phyloP scores from a whole-genome alignment of 1,140 invertebrate species.

The Thalassaphorura encarpata region DNA sequence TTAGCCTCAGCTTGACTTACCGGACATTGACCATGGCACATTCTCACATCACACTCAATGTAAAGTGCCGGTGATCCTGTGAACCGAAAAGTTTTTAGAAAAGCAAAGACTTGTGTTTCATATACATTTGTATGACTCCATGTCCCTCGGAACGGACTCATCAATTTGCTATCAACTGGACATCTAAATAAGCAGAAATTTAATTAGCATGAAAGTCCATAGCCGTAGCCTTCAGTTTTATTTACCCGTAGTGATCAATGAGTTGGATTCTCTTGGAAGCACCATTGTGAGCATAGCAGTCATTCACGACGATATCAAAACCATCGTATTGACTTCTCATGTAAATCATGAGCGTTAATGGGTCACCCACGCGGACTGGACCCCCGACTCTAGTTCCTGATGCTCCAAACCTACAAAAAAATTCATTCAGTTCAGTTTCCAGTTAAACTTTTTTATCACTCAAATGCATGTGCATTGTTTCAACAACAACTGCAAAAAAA shows the following conservation, averaged over 20 bases:
- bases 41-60: constrained; percentile 86
- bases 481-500: too few relatives aligned
- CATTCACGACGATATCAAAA: constrained; percentile 92
- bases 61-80: constrained; percentile 86
- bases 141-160: constrained; percentile 82
- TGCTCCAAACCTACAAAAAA: too few relatives aligned
- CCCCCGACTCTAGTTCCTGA: constrained; percentile 70
- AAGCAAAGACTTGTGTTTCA: constrained; percentile 80
- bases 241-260: constrained; percentile 81
- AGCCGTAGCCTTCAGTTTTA: too few relatives aligned
- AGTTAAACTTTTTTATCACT: neutral
- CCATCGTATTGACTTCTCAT: constrained; percentile 72
- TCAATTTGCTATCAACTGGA: constrained; percentile 83
- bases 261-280: constrained; percentile 81
- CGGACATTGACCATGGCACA: constrained; percentile 88
- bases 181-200: constrained; percentile 48
- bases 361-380: constrained; percentile 82
- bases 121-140: constrained; percentile 81
- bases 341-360: constrained; percentile 81
- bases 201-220: neutral
- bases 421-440: too few relatives aligned
- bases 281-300: constrained; percentile 89
- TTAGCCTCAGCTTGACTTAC: constrained; percentile 46
- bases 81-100: constrained; percentile 90
- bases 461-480: constrained; percentile 14